Conservation (phyloP, 2,797 vertebrate species). For the Cebuella pygmaea region DNA sequence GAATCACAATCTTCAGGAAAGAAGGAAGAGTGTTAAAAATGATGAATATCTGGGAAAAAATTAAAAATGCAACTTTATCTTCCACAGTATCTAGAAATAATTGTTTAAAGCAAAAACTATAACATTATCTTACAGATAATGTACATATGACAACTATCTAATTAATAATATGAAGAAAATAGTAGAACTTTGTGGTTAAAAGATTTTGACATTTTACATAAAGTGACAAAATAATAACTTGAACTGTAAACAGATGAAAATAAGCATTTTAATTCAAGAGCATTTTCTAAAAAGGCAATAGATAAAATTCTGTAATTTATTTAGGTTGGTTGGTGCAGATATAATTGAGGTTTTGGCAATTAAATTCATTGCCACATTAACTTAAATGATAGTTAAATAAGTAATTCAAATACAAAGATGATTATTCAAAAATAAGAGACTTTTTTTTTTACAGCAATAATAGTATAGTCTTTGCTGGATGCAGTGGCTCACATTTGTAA, state of each 20-base stretch:
- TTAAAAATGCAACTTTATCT: neutral
- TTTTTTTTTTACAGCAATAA: neutral
- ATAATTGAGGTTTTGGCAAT: too few species aligned
- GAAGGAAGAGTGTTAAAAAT: neutral
- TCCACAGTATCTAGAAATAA: neutral
- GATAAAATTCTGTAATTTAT: neutral
- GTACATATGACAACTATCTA: neutral
- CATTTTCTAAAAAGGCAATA: neutral
- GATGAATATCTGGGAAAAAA: neutral
- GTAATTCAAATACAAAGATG: neutral
- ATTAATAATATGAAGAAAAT: neutral
- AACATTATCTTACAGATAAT: neutral
- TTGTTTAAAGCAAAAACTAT: neutral
- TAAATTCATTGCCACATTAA: too few species aligned
- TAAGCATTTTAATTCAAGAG: neutral
- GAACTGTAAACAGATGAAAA: neutral
- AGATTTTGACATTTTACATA: neutral
- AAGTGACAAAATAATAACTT: neutral
- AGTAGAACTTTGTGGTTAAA: neutral
- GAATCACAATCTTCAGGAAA: neutral
- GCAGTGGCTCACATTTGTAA: too few species aligned
- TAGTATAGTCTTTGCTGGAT: neutral
- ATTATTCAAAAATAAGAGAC: neutral
- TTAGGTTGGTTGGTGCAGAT: too few species aligned
- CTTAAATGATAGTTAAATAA: too few species aligned